Conservation (phyloP, 2,888 invertebrate species). For the Gnatocerus cornutus region DNA sequence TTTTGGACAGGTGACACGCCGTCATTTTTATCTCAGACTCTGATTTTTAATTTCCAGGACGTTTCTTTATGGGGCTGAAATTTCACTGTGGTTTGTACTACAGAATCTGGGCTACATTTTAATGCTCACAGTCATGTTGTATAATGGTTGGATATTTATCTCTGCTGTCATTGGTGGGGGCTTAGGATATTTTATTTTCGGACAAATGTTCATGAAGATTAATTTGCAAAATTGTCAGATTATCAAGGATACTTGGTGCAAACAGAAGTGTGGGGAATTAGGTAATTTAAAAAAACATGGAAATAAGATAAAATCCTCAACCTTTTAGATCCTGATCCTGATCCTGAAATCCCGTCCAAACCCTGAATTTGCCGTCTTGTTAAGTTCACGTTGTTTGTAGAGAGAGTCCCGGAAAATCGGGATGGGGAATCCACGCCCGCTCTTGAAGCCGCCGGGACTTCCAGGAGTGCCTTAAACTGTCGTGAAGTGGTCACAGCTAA, state of each 20-base stretch:
- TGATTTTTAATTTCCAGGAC: slow-evolving; percentile 61
- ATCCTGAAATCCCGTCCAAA: slow-evolving; percentile 6
- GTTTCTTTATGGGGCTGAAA: slow-evolving; percentile 64
- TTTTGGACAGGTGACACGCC: slow-evolving; percentile 6
- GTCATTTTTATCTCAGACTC: neutral
- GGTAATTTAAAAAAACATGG: slow-evolving; percentile 69
- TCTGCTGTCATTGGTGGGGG: slow-evolving; percentile 79
- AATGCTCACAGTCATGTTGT: slow-evolving; percentile 84
- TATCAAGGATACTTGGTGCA: slow-evolving; percentile 70
- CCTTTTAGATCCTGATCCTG: slow-evolving; percentile 33
- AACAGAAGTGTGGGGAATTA: slow-evolving; percentile 68
- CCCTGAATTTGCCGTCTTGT: slow-evolving; percentile 7
- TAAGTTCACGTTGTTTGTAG: slow-evolving; percentile 20
- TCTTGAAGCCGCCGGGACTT: slow-evolving; percentile 53
- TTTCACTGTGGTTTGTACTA: slow-evolving; percentile 66
- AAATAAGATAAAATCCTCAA: neutral
- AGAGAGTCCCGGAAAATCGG: slow-evolving; percentile 33
- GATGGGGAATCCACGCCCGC: slow-evolving; percentile 65
- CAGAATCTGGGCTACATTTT: slow-evolving; percentile 78
- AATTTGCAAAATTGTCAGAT: slow-evolving; percentile 73
- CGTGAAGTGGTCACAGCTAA: slow-evolving; percentile 44
- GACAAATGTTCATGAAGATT: slow-evolving; percentile 72
- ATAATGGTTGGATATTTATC: slow-evolving; percentile 79
- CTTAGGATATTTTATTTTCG: slow-evolving; percentile 76
- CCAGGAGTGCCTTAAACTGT: slow-evolving; percentile 33